Evolutionary conservation across 1,140 invertebrate genomes (phyloP), one percentile per base, ranked within the genome.

Genomic region (Drosophila malerkotliana): DNA sequence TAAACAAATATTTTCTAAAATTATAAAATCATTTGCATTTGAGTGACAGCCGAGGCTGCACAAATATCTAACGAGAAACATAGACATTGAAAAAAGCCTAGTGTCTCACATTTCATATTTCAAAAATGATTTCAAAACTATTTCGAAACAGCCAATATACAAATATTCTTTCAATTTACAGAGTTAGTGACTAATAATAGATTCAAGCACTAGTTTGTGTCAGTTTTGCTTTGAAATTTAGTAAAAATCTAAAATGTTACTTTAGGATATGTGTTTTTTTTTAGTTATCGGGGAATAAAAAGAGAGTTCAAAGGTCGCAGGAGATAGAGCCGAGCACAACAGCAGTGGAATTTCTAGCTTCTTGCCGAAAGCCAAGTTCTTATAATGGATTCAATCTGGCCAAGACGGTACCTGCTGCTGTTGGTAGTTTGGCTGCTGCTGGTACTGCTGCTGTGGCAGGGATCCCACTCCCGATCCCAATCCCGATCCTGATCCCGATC

Each of bases 391-490:
- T 78, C 79, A 74, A 66, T 44, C 32, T 30, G 32, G 54, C 61
- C 60, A 44, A 76, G 62, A 79, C 61, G 45, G 66, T 87, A 87
- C 82, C 82, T 92, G 91, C 72, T 90, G 89, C 72, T 90, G 90
- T 72, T 90, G 85, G 61, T 91, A 90, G 89, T 73, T 83, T 91
- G 92, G 68, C 14, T 64, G 75, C 7, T 71, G 54, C 37, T 61
- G 76, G 6, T 44, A 18, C 83, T 92, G 91, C 72, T 90, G 75
- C 10, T 71, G 55, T 39, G 57, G 76, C 10, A 68, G 62, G 28
- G 48, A 37, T 39, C 37, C 58, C 44, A 21, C 3, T 24, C 44
- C 54, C 34, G 68, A 9, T 15, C 6, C 45, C 14, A 15, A 18
- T 45, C 41, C 54, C 30, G 68, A 28, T 52, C 28, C 45, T 32